These are phyloP conservation scores for Peromyscus polionotus DNA, from an alignment of 2,113 vertebrate species.

Conservation along the genomic window DNA sequence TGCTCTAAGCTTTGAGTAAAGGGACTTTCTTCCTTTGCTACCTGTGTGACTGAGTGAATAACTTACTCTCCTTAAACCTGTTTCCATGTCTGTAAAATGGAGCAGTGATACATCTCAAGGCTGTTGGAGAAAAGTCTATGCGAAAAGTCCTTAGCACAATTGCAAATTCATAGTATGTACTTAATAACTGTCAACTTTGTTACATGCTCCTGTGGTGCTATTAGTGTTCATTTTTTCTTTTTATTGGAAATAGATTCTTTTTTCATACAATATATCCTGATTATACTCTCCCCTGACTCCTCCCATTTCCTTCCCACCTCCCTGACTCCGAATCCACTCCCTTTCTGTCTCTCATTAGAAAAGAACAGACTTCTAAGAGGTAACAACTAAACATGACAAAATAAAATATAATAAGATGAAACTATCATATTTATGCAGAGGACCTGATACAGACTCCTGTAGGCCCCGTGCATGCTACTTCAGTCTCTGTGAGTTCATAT, in stretches of 20 bases:
- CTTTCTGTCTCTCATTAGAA: neutral
- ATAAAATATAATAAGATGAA: neutral
- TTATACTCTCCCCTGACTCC: neutral
- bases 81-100: constrained; percentile 14
- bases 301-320: neutral
- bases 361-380: neutral
- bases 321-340: neutral
- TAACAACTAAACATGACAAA: neutral
- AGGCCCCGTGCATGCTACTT: neutral
- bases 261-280: neutral
- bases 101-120: neutral
- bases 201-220: neutral
- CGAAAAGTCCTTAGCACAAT: neutral
- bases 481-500: neutral
- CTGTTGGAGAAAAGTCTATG: neutral
- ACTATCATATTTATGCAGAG: neutral
- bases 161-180: neutral
- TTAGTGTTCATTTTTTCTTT: neutral
- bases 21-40: neutral
- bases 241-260: neutral
- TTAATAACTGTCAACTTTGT: neutral
- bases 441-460: neutral
- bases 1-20: neutral
- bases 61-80: neutral
- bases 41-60: neutral